Conservation (phyloP, 1,140 invertebrate genomes). For the Cyclargus thomasi region DNA sequence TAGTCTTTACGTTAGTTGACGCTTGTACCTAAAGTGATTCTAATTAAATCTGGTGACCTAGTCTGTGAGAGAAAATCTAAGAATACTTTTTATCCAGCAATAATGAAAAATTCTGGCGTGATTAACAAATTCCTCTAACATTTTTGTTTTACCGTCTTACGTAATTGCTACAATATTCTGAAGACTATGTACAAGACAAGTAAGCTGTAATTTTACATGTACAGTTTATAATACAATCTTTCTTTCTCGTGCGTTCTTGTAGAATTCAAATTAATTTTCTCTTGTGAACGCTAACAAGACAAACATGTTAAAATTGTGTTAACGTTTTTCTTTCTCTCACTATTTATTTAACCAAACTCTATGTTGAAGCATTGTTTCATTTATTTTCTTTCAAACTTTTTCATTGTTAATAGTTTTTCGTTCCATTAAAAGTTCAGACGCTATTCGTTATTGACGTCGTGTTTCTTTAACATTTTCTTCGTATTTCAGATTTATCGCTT, state of each 20-base stretch:
- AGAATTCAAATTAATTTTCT: not conserved
- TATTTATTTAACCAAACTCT: slow-evolving; percentile 12
- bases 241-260: not conserved
- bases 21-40: too few species aligned
- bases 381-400: slow-evolving; percentile 17
- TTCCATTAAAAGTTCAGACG: slow-evolving; percentile 22
- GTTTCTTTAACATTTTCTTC: slow-evolving; percentile 17
- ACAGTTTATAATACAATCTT: not conserved
- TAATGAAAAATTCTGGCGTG: too few species aligned
- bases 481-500: slow-evolving; percentile 5
- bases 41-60: too few species aligned
- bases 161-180: too few species aligned
- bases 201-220: not conserved
- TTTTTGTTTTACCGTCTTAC: not conserved
- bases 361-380: slow-evolving; percentile 9
- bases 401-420: slow-evolving; percentile 23
- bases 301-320: not conserved
- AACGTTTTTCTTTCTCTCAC: not conserved
- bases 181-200: too few species aligned
- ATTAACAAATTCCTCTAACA: not conserved
- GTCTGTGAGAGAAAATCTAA: too few species aligned
- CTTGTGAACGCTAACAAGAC: not conserved
- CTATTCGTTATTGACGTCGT: slow-evolving; percentile 16
- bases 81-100: too few species aligned
- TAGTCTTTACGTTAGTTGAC: too few species aligned